A percentile compares a stretch with the other conserved stretches of the same genome.
These are phyloP conservation scores for Cyrtodaria siliqua DNA, from an alignment of 2,888 invertebrate genomes.

Conservation along the genomic window DNA sequence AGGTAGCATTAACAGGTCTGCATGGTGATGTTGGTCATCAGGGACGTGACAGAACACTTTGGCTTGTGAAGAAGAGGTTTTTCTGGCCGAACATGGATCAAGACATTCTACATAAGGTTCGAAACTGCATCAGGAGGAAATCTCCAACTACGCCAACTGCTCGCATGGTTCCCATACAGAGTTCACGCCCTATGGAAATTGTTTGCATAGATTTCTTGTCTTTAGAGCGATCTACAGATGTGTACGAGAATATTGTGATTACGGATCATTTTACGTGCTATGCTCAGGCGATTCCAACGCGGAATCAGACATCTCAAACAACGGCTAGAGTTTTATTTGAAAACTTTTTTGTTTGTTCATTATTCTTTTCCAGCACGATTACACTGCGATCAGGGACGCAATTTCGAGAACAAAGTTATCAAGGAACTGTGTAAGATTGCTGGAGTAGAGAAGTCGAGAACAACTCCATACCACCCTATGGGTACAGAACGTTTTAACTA, in stretches of 20 bases:
- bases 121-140: no score
- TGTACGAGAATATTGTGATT: conserved; percentile 7
- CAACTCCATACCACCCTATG: conserved; percentile 1
- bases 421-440: neutral
- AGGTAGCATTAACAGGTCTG: conserved; percentile 5
- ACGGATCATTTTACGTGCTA: conserved; percentile 23
- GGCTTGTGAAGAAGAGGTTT: neutral
- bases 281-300: conserved; percentile 23
- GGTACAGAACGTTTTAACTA: conserved; percentile 4
- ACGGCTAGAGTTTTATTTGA: conserved; percentile 32
- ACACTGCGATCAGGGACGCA: conserved; percentile 40
- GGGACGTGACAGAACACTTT: neutral
- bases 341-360: conserved; percentile 36
- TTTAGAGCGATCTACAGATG: neutral
- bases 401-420: conserved; percentile 4
- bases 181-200: conserved; percentile 5
- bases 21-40: conserved; percentile 4
- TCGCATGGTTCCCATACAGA: neutral
- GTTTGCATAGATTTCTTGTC: conserved; percentile 11
- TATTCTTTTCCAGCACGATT: conserved; percentile 36
- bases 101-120: no score
- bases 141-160: no score
- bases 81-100: neutral
- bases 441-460: neutral
- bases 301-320: conserved; percentile 40